These are phyloP conservation scores for Sebastes cheni DNA, from an alignment of 2,797 vertebrate species.

Conservation along the genomic window DNA sequence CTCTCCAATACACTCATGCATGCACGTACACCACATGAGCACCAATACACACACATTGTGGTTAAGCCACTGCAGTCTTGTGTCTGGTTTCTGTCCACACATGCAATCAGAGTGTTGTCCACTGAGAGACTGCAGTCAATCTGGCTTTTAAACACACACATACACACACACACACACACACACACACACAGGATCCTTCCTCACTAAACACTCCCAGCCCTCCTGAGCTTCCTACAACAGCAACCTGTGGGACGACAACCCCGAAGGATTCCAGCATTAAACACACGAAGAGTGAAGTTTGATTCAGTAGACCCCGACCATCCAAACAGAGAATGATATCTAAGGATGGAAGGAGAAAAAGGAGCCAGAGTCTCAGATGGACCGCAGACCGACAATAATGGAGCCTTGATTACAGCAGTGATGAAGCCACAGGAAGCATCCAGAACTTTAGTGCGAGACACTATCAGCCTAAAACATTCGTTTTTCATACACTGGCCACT, in stretches of 20 bases:
- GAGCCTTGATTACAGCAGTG: too few species aligned
- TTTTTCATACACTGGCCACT: too few species aligned
- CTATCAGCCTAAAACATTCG: accelerated
- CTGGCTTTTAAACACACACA: conserved; percentile 11
- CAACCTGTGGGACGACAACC: too few species aligned
- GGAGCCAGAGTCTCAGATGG: background rate
- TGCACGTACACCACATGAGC: background rate
- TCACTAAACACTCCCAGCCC: too few species aligned
- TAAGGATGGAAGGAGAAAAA: background rate
- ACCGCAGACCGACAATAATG: too few species aligned
- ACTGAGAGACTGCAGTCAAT: conserved; percentile 20
- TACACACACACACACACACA: conserved; percentile 7
- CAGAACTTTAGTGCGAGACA: too few species aligned
- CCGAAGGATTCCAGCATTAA: too few species aligned
- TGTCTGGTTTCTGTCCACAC: conserved; percentile 39
- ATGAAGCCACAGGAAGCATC: too few species aligned
- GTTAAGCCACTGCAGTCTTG: conserved; percentile 15
- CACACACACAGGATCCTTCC: background rate
- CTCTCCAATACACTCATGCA: background rate
- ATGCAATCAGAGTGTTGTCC: conserved; percentile 34
- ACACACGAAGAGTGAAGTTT: too few species aligned
- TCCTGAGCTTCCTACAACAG: too few species aligned
- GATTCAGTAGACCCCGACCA: too few species aligned
- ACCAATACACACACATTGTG: background rate
- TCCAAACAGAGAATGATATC: too few species aligned